These are phyloP conservation scores for Noctua janthina DNA, from an alignment of 2,888 invertebrate genomes.

Conservation along the genomic window DNA sequence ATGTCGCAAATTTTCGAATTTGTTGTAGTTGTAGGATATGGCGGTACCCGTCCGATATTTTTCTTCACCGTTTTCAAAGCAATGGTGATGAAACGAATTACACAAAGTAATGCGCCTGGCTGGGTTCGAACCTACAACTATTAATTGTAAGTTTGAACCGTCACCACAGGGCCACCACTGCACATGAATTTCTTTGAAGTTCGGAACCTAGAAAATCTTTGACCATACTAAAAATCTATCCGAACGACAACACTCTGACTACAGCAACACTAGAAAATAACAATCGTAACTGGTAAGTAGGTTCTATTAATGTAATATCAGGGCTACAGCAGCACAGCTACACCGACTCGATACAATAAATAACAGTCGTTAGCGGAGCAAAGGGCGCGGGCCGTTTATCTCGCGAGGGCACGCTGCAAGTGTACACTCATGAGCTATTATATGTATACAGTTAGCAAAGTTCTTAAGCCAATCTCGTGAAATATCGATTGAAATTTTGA, in stretches of 20 bases:
- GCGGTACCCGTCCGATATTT: not conserved
- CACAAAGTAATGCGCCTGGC: not conserved
- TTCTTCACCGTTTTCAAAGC: not conserved
- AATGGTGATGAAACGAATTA: not conserved
- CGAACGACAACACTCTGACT: too few species aligned
- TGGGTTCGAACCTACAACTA: not conserved
- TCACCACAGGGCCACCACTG: not conserved
- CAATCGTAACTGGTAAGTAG: constrained; percentile 16
- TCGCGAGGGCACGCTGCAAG: constrained; percentile 51
- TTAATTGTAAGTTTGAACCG: not conserved
- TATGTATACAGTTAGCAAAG: not conserved
- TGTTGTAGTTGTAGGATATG: not conserved
- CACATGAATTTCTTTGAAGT: not conserved
- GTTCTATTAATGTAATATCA: constrained; percentile 58
- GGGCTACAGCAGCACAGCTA: constrained; percentile 1
- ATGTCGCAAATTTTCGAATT: not conserved
- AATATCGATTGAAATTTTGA: not conserved
- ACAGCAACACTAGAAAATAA: not conserved
- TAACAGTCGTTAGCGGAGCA: constrained; percentile 60
- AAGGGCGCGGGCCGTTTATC: constrained; percentile 60
- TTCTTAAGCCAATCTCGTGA: not conserved
- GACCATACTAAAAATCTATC: not conserved
- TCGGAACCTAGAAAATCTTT: not conserved
- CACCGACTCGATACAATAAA: constrained; percentile 51
- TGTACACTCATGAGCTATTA: not conserved